phyloP scores from a whole-genome alignment of 2,797 vertebrate genomes.

The Chloroceryle amazona region DNA sequence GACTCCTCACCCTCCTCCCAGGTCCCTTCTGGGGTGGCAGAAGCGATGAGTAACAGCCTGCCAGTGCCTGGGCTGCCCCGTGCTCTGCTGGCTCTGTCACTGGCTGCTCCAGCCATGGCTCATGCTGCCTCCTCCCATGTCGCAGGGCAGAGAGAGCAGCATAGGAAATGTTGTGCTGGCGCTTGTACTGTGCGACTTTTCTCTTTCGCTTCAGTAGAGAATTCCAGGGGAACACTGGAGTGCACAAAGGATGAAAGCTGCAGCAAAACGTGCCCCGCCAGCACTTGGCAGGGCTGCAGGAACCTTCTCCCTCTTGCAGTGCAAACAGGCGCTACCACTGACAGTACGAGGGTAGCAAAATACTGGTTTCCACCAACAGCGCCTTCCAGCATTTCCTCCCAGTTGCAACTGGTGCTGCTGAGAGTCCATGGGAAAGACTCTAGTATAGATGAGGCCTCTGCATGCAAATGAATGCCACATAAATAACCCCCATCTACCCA shows the following conservation, averaged over 20 bases:
- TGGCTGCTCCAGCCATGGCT: neutral
- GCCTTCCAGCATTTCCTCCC: slow-evolving; percentile 21
- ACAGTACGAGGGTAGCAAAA: neutral
- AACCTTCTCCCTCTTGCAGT: neutral
- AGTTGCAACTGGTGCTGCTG: slow-evolving; percentile 43
- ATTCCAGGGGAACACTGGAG: slow-evolving; percentile 19
- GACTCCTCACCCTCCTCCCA: neutral
- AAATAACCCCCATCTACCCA: slow-evolving; percentile 62
- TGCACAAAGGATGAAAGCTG: slow-evolving; percentile 39
- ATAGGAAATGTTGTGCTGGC: neutral
- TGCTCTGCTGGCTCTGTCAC: neutral
- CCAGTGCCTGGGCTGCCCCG: neutral
- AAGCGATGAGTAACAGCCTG: neutral
- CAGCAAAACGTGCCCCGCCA: neutral
- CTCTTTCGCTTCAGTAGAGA: neutral
- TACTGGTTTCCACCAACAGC: neutral
- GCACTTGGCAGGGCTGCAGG: slow-evolving; percentile 7
- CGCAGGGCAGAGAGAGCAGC: neutral
- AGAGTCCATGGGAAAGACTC: slow-evolving; percentile 60
- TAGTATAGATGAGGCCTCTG: slow-evolving; percentile 1
- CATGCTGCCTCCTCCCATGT: neutral
- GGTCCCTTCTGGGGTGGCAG: neutral
- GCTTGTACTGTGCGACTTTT: neutral
- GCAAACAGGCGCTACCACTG: neutral
- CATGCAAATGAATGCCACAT: slow-evolving; percentile 53